Percentiles rank a stretch among this genome's conserved stretches.
Evolutionary conservation across 2,797 vertebrate genomes (phyloP).

Genomic region (Sebastes umbrosus): DNA sequence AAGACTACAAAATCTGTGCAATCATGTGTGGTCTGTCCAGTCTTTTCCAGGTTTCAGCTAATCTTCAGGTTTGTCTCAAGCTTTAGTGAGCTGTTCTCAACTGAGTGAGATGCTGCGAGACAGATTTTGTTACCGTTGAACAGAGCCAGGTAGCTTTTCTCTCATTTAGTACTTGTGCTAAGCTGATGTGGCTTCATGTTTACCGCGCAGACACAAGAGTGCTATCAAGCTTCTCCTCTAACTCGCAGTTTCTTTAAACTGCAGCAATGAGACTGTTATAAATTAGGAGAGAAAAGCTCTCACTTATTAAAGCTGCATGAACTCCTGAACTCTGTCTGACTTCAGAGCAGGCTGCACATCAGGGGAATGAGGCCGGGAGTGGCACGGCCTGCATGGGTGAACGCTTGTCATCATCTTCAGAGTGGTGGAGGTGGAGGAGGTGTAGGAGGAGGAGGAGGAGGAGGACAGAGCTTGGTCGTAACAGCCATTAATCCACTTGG

Average conservation of each 20-base stretch:
- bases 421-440: not conserved
- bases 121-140: too few species aligned
- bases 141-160: not conserved
- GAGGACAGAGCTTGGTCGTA: conserved; percentile 16
- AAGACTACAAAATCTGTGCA: not conserved
- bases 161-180: not conserved
- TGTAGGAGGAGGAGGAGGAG: not conserved
- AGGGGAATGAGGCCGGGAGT: not conserved
- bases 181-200: not conserved
- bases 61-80: not conserved
- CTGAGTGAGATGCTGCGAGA: not conserved
- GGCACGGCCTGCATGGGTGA: conserved; percentile 27
- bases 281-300: conserved; percentile 17
- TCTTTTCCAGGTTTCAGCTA: not conserved
- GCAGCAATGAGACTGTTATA: conserved; percentile 21
- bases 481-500: conserved; percentile 34
- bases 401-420: conserved; percentile 19
- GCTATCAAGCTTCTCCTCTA: not conserved
- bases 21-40: not conserved
- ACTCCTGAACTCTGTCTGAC: conserved; percentile 78
- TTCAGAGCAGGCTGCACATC: conserved; percentile 32
- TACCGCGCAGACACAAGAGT: too few species aligned
- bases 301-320: conserved; percentile 81
- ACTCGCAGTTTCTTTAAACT: not conserved
- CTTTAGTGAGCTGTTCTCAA: not conserved